phyloP scores from a whole-genome alignment of 1,140 invertebrate genomes.

The Pissodes strobi region DNA sequence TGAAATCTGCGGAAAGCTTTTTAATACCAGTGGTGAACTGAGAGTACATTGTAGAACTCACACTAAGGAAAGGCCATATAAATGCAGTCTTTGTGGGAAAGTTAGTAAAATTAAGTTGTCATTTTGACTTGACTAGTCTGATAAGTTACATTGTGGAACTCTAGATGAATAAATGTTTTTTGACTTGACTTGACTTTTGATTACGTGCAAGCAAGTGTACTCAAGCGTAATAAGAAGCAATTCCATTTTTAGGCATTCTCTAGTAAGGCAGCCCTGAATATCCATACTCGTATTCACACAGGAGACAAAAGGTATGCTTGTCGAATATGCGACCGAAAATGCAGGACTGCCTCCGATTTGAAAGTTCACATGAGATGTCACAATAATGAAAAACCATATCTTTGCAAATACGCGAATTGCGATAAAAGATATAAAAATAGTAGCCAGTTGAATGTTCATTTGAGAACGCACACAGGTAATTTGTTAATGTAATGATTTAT shows the following conservation, averaged over 20 bases:
- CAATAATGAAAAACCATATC: constrained; percentile 60
- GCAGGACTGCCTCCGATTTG: constrained; percentile 48
- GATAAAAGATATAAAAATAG: constrained; percentile 45
- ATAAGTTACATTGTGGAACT: no score
- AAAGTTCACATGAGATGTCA: constrained; percentile 59
- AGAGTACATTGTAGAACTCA: constrained; percentile 57
- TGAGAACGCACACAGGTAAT: constrained; percentile 37
- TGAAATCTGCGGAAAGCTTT: constrained; percentile 59
- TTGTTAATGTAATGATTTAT: not conserved
- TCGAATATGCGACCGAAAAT: constrained; percentile 67
- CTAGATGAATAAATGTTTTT: no score
- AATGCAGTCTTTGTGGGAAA: constrained; percentile 69
- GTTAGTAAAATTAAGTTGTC: constrained; percentile 18
- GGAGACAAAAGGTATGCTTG: constrained; percentile 78
- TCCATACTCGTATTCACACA: constrained; percentile 63
- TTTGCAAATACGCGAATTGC: constrained; percentile 59
- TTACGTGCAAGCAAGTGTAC: not conserved
- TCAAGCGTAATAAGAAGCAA: not conserved
- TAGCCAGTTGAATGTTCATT: constrained; percentile 37
- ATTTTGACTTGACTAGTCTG: no score
- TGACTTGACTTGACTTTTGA: no score
- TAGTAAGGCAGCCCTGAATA: constrained; percentile 40
- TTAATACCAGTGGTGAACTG: constrained; percentile 66
- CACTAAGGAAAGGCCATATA: constrained; percentile 74
- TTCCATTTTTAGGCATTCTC: constrained; percentile 25